Conservation (phyloP, 2,797 vertebrate genomes). For the Tragopan temminckii region DNA sequence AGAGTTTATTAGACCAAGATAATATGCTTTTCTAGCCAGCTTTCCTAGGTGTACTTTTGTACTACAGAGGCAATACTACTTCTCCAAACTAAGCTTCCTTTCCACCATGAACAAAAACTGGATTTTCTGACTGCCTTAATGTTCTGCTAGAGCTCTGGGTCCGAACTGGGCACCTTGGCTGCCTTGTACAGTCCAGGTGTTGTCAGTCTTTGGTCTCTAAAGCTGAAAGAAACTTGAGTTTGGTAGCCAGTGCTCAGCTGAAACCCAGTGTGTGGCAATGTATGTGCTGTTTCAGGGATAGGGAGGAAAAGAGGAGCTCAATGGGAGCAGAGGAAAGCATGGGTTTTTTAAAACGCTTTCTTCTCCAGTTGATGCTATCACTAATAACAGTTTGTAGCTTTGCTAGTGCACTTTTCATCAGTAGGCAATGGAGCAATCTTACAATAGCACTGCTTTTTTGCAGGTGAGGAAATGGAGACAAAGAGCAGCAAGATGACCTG, state of each 20-base stretch:
- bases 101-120: accelerated
- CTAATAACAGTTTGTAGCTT: background rate
- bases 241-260: accelerated
- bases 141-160: background rate
- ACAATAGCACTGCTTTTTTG: background rate
- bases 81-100: background rate
- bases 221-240: background rate
- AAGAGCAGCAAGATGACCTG: background rate
- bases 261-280: accelerated
- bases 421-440: background rate
- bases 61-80: accelerated
- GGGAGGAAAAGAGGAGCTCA: accelerated
- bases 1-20: background rate
- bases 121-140: background rate
- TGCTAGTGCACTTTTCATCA: background rate
- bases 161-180: accelerated
- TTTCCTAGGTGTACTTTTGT: background rate
- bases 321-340: background rate
- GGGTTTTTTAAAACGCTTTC: background rate
- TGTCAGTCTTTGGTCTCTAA: accelerated
- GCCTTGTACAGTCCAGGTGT: accelerated
- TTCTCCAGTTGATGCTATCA: background rate
- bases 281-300: accelerated
- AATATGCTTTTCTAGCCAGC: background rate
- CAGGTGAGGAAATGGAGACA: background rate